Evolutionary conservation across 2,888 invertebrate genomes (phyloP), one percentile per base, ranked within the genome.

Genomic region (Periphyllus acericola): DNA sequence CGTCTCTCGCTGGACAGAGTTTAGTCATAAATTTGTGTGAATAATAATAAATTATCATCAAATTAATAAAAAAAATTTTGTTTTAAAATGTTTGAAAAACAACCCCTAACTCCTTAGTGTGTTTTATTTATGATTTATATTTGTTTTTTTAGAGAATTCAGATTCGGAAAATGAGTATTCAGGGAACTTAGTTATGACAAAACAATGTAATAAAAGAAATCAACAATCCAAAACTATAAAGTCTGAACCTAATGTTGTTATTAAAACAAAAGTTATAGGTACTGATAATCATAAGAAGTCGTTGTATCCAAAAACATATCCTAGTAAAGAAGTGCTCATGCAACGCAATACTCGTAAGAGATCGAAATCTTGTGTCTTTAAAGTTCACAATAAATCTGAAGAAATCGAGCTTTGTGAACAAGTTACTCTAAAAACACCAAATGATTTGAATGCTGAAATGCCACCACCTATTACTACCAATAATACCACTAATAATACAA

Each of bases 91-190:
- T n/a, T n/a, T n/a, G n/a, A n/a, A n/a, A n/a, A n/a, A n/a, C n/a
- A n/a, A n/a, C n/a, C n/a, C n/a, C n/a, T n/a, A n/a, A n/a, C n/a
- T n/a, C n/a, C n/a, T n/a, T n/a, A n/a, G n/a, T 46, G 14, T 46
- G 46, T 46, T 46, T 25, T 68, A n/a, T 68, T 68, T 11, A 68
- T 68, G 29, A 29, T 68, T 68, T 68, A 46, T 68, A 60, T 68
- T 68, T n/a, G 8, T n/a, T 17, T 80, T 90, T 89, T 8, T 89
- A 89, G 90, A 90, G 89, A 87, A 89, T 68, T 90, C 90, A 17
- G 90, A 90, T 40, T 90, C 90, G 14, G 91, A 91, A 86, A 90
- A 89, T 88, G 91, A 90, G 32, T 79, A 17, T 46, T 19, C 32
- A 11, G 46, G 8, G 5, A 87, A 46, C 32, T 11, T 66, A 19